Percentiles rank a stretch among this genome's conserved stretches.
phyloP scores from a whole-genome alignment of 2,113 vertebrate species.

The Nannospalax galili region DNA sequence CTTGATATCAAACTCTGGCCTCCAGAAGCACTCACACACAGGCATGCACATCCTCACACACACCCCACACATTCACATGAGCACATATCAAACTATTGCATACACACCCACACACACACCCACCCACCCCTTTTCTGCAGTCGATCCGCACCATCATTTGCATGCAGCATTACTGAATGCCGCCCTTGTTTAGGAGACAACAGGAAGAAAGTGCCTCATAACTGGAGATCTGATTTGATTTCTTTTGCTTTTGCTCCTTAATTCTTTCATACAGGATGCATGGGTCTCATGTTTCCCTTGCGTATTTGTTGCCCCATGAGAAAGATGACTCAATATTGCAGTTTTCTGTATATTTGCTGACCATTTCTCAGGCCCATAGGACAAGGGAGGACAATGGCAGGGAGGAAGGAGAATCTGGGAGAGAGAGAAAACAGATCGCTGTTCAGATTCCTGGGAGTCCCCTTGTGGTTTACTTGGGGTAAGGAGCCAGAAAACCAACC shows the following conservation, averaged over 20 bases:
- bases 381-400: background rate
- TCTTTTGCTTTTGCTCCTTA: background rate
- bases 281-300: background rate
- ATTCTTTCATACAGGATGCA: background rate
- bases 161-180: background rate
- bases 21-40: background rate
- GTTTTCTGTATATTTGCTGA: background rate
- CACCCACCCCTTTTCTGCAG: background rate
- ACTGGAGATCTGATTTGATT: background rate
- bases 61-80: too few species aligned
- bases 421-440: background rate
- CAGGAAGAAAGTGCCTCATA: background rate
- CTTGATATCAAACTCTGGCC: background rate
- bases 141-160: background rate
- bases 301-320: background rate
- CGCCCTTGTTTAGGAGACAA: background rate
- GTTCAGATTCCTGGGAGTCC: conserved; percentile 40
- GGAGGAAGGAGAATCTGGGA: too few species aligned
- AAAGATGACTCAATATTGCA: background rate
- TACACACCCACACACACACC: too few species aligned
- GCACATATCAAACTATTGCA: background rate
- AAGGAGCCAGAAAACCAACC: conserved; percentile 62
- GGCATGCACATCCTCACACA: background rate
- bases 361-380: background rate
- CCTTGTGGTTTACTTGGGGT: conserved; percentile 41